Conservation (phyloP, 2,797 vertebrate genomes). For the Cossypha dichroa region DNA sequence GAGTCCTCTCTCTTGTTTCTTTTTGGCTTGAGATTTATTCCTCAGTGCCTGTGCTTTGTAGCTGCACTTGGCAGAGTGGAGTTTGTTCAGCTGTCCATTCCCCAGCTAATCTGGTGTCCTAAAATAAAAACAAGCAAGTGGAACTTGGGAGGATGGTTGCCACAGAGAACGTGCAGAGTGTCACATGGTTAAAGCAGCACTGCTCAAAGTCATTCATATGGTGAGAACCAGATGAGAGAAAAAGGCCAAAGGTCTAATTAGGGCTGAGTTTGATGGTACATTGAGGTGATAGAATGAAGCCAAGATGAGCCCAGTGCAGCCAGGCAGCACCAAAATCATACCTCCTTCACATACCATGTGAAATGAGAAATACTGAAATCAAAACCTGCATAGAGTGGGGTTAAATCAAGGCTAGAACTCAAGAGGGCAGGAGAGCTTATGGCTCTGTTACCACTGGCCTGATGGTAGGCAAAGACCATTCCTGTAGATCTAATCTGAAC, state of each 20-base stretch:
- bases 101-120: slow-evolving; percentile 60
- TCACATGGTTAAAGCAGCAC: not conserved
- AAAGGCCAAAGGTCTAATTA: not conserved
- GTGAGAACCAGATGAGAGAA: not conserved
- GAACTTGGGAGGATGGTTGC: slow-evolving; percentile 10
- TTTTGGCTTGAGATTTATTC: not conserved
- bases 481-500: not conserved
- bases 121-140: slow-evolving; percentile 71
- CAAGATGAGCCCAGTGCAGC: not conserved
- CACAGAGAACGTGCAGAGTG: not conserved
- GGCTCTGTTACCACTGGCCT: not conserved
- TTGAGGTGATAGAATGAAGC: not conserved
- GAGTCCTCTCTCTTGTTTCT: not conserved
- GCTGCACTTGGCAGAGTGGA: slow-evolving; percentile 23
- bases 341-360: not conserved
- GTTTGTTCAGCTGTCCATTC: slow-evolving; percentile 75
- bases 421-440: not conserved
- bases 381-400: not conserved
- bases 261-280: not conserved
- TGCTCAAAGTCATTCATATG: not conserved
- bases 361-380: not conserved
- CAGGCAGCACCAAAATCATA: not conserved
- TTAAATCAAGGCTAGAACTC: not conserved
- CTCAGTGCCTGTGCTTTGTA: slow-evolving; percentile 25
- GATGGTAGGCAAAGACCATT: not conserved